Evolutionary conservation across 1,140 invertebrate species (phyloP).

Genomic region (Drosophila leontia): DNA sequence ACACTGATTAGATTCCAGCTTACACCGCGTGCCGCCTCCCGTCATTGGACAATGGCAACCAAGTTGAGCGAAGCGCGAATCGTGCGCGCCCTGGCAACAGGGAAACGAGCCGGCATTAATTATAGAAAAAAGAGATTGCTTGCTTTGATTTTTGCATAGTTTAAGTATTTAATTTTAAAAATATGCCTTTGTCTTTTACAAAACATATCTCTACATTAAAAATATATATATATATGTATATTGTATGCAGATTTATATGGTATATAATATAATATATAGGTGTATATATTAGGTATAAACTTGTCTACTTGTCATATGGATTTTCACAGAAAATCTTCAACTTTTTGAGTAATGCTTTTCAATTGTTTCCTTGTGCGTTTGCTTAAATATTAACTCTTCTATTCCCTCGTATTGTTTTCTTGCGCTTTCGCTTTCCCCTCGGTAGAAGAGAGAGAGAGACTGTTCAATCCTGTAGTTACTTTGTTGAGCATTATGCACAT

Average conservation of each 20-base stretch:
- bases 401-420: conserved; percentile 21
- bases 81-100: conserved; percentile 23
- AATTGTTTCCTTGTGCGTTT: conserved; percentile 71
- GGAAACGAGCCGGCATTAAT: neutral
- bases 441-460: conserved; percentile 9
- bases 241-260: conserved; percentile 70
- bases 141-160: conserved; percentile 52
- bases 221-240: conserved; percentile 72
- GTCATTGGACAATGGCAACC: conserved; percentile 16
- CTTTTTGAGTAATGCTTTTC: conserved; percentile 80
- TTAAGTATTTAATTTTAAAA: conserved; percentile 76
- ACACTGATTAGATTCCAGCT: conserved; percentile 41
- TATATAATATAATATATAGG: conserved; percentile 68
- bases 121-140: conserved; percentile 6
- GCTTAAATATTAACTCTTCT: conserved; percentile 27
- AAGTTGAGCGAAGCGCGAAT: conserved; percentile 4
- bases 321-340: conserved; percentile 84
- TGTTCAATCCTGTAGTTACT: conserved; percentile 47
- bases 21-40: conserved; percentile 27
- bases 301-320: conserved; percentile 77
- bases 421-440: conserved; percentile 49
- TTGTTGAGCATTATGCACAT: conserved; percentile 74
- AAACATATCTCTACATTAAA: conserved; percentile 83
- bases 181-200: conserved; percentile 82
- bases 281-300: conserved; percentile 79